A percentile compares a stretch with the other conserved stretches of the same genome.
Evolutionary conservation across 2,797 vertebrate genomes (phyloP).

Genomic region (Pangasius larnaudii): DNA sequence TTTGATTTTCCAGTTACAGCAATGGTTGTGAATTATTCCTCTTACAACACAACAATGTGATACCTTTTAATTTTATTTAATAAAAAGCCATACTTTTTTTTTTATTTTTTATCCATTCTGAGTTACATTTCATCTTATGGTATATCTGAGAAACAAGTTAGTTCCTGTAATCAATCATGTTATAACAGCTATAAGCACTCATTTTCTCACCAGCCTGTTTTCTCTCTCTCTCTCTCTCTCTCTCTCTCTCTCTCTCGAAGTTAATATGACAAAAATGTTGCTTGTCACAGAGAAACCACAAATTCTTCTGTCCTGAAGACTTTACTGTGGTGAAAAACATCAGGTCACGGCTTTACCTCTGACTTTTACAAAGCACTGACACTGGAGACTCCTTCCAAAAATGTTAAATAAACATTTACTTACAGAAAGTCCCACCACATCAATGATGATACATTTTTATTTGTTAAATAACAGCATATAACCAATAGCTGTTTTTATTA

Average conservation of each 20-base stretch:
- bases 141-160: not conserved
- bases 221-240: not conserved
- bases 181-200: not conserved
- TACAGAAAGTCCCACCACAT: not conserved
- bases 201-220: not conserved
- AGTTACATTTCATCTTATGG: not conserved
- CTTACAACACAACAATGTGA: not conserved
- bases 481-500: not conserved
- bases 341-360: not conserved
- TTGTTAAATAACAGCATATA: not conserved
- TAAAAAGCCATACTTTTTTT: not conserved
- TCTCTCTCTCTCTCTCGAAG: not conserved
- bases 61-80: not conserved
- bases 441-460: not conserved
- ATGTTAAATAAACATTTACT: not conserved
- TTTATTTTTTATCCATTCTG: not conserved
- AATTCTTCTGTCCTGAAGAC: not conserved
- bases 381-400: not conserved
- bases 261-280: not conserved
- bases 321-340: not conserved
- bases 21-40: not conserved
- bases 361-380: not conserved
- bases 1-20: not conserved
- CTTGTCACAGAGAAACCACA: not conserved
- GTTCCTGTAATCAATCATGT: not conserved